These are phyloP conservation scores for Aplodontia rufa DNA, from an alignment of 2,113 vertebrate species.

Conservation along the genomic window DNA sequence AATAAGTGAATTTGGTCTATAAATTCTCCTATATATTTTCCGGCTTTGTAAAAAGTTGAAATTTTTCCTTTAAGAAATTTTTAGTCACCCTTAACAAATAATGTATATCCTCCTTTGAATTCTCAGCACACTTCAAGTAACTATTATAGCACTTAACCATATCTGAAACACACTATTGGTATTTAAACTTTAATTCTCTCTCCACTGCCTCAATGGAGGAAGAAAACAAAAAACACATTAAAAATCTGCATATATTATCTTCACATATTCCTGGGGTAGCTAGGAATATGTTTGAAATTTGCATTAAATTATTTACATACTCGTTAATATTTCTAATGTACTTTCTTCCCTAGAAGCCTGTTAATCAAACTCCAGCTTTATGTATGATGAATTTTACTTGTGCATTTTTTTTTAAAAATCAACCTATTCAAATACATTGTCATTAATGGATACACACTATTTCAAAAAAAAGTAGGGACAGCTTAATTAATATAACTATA, in stretches of 20 bases:
- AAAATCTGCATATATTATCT: neutral
- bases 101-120: neutral
- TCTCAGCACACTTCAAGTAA: neutral
- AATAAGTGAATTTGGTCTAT: neutral
- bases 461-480: constrained; percentile 26
- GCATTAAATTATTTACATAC: constrained; percentile 15
- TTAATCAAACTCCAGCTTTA: constrained; percentile 12
- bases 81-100: neutral
- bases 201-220: neutral
- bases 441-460: neutral
- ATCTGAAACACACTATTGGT: neutral
- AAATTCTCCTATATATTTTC: neutral
- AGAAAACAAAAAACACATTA: neutral
- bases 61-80: neutral
- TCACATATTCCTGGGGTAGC: neutral
- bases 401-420: neutral
- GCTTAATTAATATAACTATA: neutral
- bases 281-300: neutral
- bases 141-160: neutral
- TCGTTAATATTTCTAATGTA: neutral
- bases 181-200: neutral
- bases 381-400: neutral
- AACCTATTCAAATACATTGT: neutral
- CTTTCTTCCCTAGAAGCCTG: neutral
- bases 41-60: constrained; percentile 19